Percentiles rank a stretch among this genome's conserved stretches.
Conservation (phyloP, 2,888 invertebrate species). For the Lochmaea capreae region DNA sequence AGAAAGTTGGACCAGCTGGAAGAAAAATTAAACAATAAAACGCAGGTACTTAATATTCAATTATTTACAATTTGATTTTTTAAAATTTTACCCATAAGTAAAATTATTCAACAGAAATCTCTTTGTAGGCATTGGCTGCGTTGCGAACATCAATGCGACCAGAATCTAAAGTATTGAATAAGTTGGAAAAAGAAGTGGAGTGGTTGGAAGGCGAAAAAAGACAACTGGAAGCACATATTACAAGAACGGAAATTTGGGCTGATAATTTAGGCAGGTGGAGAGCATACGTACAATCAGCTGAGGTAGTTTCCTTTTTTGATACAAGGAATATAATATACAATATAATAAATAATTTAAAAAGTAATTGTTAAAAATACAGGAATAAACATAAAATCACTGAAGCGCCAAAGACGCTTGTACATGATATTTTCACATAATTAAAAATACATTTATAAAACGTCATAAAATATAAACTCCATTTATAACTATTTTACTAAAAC, state of each 20-base stretch:
- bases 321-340: too few relatives aligned
- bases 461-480: too few relatives aligned
- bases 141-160: conserved; percentile 84
- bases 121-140: conserved; percentile 80
- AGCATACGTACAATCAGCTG: conserved; percentile 85
- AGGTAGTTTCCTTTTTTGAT: conserved; percentile 66
- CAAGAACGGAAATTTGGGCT: conserved; percentile 90
- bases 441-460: too few relatives aligned
- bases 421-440: too few relatives aligned
- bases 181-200: conserved; percentile 87
- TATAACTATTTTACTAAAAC: too few relatives aligned
- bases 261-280: conserved; percentile 91
- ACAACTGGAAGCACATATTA: conserved; percentile 85
- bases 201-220: conserved; percentile 83
- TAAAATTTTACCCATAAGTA: conserved; percentile 5
- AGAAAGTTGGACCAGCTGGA: conserved; percentile 86
- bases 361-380: too few relatives aligned
- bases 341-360: too few relatives aligned
- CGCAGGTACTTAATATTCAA: conserved; percentile 69
- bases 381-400: too few relatives aligned
- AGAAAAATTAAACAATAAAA: conserved; percentile 87
- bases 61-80: not conserved
- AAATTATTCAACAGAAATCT: not conserved
- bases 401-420: too few relatives aligned
- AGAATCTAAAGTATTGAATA: conserved; percentile 82